Percentiles rank a stretch among this genome's conserved stretches.
Evolutionary conservation across 64 coral and sea anemone genomes (phyloP).

Genomic region (Montipora foliosa): DNA sequence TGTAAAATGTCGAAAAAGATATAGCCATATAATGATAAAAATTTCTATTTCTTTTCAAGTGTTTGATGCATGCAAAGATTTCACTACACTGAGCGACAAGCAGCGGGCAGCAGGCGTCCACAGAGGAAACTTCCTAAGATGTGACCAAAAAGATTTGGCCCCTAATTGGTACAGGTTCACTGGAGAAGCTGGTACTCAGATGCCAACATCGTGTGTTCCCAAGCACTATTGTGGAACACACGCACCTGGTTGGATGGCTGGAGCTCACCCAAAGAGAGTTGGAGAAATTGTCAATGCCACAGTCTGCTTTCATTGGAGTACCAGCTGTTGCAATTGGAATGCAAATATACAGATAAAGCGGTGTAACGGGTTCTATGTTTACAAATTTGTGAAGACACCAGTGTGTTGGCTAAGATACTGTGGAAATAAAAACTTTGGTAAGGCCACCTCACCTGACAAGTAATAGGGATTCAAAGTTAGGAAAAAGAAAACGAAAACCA

Average conservation of each 20-base stretch:
- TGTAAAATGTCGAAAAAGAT: no score
- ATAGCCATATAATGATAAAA: neutral
- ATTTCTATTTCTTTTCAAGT: neutral
- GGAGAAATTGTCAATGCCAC: constrained; percentile 33
- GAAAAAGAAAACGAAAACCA: no score
- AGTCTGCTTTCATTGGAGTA: constrained; percentile 70
- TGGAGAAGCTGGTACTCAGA: constrained; percentile 37
- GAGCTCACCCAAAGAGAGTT: neutral
- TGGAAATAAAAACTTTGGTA: constrained; percentile 8
- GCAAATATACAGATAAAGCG: constrained; percentile 55
- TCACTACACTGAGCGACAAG: neutral
- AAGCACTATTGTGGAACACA: constrained; percentile 43
- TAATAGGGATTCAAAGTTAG: no score
- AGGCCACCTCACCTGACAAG: neutral
- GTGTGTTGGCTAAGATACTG: constrained; percentile 62
- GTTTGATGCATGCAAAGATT: constrained; percentile 41
- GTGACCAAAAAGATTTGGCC: constrained; percentile 40
- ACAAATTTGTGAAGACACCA: constrained; percentile 50
- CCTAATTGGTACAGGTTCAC: constrained; percentile 66
- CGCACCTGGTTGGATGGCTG: constrained; percentile 24
- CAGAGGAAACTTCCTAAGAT: constrained; percentile 26
- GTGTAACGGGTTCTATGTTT: constrained; percentile 63
- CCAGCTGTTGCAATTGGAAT: constrained; percentile 48
- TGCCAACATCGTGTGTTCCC: constrained; percentile 54
- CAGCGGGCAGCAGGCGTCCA: constrained; percentile 23